phyloP scores from a whole-genome alignment of 2,888 invertebrate species.

The Volucella inanis region DNA sequence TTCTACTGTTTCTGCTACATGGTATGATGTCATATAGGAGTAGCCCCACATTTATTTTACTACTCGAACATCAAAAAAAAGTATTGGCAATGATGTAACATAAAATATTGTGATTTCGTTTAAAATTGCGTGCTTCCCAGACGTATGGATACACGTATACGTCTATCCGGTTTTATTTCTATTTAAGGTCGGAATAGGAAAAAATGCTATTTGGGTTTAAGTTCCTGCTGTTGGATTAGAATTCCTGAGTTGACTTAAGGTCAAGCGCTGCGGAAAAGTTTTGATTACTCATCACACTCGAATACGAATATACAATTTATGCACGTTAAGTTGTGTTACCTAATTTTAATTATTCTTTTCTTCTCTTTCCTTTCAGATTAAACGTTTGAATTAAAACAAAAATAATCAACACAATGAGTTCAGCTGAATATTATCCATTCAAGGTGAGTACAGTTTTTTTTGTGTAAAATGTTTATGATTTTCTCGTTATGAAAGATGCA shows the following conservation, averaged over 20 bases:
- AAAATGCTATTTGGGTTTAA: constrained; percentile 1
- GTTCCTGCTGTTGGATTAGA: background rate
- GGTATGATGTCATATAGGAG: constrained; percentile 69
- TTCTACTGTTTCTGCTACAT: constrained; percentile 17
- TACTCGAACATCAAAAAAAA: constrained; percentile 11
- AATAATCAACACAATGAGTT: constrained; percentile 86
- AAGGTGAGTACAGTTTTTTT: constrained; percentile 85
- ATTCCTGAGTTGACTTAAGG: constrained; percentile 10
- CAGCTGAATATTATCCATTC: constrained; percentile 93
- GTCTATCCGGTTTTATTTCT: no score
- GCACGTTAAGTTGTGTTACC: background rate
- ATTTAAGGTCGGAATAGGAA: background rate
- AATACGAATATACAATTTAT: constrained; percentile 10
- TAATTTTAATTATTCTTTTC: constrained; percentile 35
- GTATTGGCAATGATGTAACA: constrained; percentile 52
- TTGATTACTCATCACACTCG: constrained; percentile 32
- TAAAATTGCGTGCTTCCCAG: constrained; percentile 17
- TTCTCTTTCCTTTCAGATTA: constrained; percentile 61
- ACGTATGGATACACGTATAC: background rate
- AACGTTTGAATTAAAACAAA: constrained; percentile 62
- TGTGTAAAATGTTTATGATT: no score
- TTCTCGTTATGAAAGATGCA: constrained; percentile 25
- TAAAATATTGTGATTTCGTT: constrained; percentile 38
- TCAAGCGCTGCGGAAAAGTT: background rate
- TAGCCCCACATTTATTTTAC: constrained; percentile 5